Percentiles rank a stretch among this genome's conserved stretches.
phyloP scores from a whole-genome alignment of 2,888 invertebrate genomes.

The Masnerella sp. region DNA sequence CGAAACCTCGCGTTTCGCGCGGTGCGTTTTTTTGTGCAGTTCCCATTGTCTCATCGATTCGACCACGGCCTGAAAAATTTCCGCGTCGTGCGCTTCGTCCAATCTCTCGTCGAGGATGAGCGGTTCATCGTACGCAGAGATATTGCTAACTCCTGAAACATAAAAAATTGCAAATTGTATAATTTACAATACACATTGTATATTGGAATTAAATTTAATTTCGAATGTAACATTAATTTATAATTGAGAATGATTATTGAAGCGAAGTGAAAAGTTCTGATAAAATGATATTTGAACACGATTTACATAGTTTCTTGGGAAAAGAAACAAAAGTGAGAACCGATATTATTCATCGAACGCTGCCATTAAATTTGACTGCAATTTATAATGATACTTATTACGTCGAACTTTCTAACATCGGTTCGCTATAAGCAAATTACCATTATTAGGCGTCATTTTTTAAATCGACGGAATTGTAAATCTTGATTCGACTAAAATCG shows the following conservation, averaged over 20 bases:
- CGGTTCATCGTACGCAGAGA: conserved; percentile 77
- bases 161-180: too few relatives aligned
- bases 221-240: too few relatives aligned
- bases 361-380: conserved; percentile 12
- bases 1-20: conserved; percentile 87
- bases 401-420: conserved; percentile 11
- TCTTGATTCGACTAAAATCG: too few relatives aligned
- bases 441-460: neutral
- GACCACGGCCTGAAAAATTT: conserved; percentile 85
- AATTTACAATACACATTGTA: too few relatives aligned
- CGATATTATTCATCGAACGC: conserved; percentile 6
- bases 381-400: conserved; percentile 20
- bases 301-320: conserved; percentile 1
- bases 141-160: conserved; percentile 66
- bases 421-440: conserved; percentile 2
- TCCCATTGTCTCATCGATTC: conserved; percentile 87
- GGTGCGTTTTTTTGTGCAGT: conserved; percentile 80
- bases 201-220: too few relatives aligned
- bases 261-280: neutral
- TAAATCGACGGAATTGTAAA: too few relatives aligned
- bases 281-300: neutral
- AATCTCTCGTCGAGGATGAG: conserved; percentile 82
- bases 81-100: conserved; percentile 85
- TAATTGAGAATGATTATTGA: neutral
- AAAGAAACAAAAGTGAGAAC: conserved; percentile 14